These are phyloP conservation scores for Drosophila jambulina DNA, from an alignment of 1,140 invertebrate species.

Conservation along the genomic window DNA sequence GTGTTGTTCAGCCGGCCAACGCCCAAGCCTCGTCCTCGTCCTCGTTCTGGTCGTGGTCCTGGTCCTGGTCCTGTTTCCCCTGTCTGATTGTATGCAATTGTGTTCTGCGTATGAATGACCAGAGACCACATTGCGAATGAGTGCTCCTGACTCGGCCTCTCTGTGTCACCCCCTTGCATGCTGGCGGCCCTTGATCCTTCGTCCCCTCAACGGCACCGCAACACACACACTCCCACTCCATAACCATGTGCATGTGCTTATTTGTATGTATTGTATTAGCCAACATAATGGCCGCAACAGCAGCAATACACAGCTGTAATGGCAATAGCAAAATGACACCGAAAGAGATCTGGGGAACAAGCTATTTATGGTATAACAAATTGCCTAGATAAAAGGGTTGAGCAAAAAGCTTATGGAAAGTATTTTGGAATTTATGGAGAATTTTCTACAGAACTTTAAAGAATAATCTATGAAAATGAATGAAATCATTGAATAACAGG, in stretches of 20 bases:
- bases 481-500: background rate
- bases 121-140: conserved; percentile 80
- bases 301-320: conserved; percentile 49
- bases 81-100: conserved; percentile 80
- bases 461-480: background rate
- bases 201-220: conserved; percentile 9
- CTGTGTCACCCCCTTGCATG: conserved; percentile 4
- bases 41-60: conserved; percentile 27
- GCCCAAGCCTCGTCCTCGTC: conserved; percentile 47
- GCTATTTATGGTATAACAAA: background rate
- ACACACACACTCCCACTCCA: conserved; percentile 11
- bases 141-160: conserved; percentile 67
- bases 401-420: background rate
- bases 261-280: conserved; percentile 83
- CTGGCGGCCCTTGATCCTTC: conserved; percentile 5
- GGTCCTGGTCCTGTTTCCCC: conserved; percentile 13
- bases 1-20: conserved; percentile 66
- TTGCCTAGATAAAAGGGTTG: background rate
- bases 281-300: conserved; percentile 74
- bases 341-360: background rate
- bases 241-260: conserved; percentile 67
- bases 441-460: background rate
- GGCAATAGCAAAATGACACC: conserved; percentile 28
- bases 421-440: too few species aligned
- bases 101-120: conserved; percentile 81